Evolutionary conservation across 2,797 vertebrate species (phyloP).

Genomic region (Danio kyathit): DNA sequence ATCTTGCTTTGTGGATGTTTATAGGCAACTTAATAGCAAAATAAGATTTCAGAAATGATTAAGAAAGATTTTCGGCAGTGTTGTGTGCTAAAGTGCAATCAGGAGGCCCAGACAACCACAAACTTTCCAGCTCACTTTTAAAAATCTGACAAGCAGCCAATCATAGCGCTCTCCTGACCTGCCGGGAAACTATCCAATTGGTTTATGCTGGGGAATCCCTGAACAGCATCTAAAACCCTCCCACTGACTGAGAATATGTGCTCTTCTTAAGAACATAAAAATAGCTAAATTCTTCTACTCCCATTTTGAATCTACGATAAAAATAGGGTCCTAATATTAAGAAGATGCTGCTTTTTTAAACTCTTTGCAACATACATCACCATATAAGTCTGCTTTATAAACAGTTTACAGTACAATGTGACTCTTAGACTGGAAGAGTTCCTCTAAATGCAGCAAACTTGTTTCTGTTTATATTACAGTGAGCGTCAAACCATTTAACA

Average conservation of each 20-base stretch:
- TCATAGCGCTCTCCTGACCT: conserved; percentile 58
- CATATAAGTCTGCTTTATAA: conserved; percentile 18
- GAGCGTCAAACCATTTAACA: neutral
- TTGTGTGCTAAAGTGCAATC: neutral
- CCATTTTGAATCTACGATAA: conserved; percentile 26
- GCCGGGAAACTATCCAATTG: conserved; percentile 66
- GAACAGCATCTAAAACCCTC: conserved; percentile 57
- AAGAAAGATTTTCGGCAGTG: neutral
- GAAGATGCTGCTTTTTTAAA: conserved; percentile 29
- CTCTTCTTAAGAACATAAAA: conserved; percentile 50
- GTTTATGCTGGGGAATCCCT: conserved; percentile 57
- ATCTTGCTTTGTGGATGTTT: neutral
- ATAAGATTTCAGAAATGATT: neutral
- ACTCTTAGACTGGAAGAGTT: neutral
- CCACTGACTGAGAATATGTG: conserved; percentile 55
- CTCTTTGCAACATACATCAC: neutral
- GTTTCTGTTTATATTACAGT: neutral
- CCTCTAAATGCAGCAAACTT: neutral
- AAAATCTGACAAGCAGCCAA: conserved; percentile 68
- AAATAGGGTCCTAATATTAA: conserved; percentile 37
- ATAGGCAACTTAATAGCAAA: neutral
- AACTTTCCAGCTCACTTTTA: conserved; percentile 71
- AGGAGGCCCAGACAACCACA: conserved; percentile 56
- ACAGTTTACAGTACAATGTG: neutral
- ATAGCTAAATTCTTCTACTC: conserved; percentile 14